phyloP scores from a whole-genome alignment of 2,888 invertebrate genomes.

The Melipona bicolor region DNA sequence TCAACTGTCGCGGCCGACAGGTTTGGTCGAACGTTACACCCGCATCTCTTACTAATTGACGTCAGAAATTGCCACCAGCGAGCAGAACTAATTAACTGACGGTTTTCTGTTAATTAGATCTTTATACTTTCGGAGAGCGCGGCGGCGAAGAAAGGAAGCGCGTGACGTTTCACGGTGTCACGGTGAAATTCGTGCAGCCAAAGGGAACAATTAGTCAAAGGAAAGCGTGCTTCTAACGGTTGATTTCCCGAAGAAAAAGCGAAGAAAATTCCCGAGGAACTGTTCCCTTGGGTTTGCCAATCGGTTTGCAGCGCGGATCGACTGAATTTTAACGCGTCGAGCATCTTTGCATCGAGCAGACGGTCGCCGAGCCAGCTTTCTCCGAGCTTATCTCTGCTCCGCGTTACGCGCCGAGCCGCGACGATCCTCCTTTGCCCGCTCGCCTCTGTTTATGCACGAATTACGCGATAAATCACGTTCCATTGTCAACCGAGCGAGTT shows the following conservation, averaged over 20 bases:
- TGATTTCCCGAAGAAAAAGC: not conserved
- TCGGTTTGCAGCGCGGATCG: not conserved
- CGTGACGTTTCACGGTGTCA: conserved; percentile 11
- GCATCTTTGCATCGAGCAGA: not conserved
- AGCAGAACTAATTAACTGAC: conserved; percentile 51
- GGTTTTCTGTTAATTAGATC: conserved; percentile 38
- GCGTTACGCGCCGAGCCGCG: not conserved
- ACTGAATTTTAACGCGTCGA: no score
- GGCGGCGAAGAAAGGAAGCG: conserved; percentile 13
- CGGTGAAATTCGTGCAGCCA: not conserved
- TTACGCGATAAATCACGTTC: conserved; percentile 2
- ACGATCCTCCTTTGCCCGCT: not conserved
- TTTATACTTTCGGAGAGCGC: conserved; percentile 7
- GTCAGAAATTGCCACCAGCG: conserved; percentile 17
- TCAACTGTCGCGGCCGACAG: not conserved
- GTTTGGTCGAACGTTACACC: not conserved
- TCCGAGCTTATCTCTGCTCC: not conserved
- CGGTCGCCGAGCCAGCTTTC: not conserved
- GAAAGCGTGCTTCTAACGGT: not conserved
- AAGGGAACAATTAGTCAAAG: conserved; percentile 2
- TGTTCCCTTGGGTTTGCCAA: not conserved
- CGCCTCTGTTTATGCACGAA: not conserved
- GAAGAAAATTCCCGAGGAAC: not conserved
- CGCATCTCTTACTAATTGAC: conserved; percentile 43
- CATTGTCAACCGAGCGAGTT: conserved; percentile 68